Evolutionary conservation across 2,113 vertebrate species (phyloP), one percentile per base, ranked within the genome.

Genomic region (Heliornis fulica): DNA sequence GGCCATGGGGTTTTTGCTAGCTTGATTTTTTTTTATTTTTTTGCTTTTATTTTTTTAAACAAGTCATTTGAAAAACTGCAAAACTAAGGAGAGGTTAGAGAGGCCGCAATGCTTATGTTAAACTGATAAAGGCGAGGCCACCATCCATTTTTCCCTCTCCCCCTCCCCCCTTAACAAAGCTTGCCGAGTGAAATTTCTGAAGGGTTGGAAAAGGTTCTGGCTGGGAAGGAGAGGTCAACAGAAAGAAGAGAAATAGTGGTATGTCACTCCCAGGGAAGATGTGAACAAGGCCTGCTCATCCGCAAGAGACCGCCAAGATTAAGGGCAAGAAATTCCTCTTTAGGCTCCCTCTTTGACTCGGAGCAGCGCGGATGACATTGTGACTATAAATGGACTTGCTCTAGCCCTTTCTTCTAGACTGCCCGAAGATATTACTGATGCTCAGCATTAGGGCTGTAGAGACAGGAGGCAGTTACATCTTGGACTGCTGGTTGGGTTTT

Each of bases 361-460:
- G 91, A 93, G 91, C 56, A 40, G 6, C 46, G 95, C 83, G 1
- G 26, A 51, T 31, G 56, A 54, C 70, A 20, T 31, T 89, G 93
- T 94, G 95, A 90, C 96, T 97, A 96, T 97, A 97, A 97, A 96
- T 95, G 96, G 96, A 94, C 92, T 95, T 94, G 61, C 83, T 95
- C 41, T 56, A 36, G 60, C 77, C 51, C 56, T 81, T 88, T 25
- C 54, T 81, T 87, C 83, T 93, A 72, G 60, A 8, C 43, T 77
- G 86, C 79, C 41, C 88, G 48, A 26, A 38, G 75, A 50, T 70
- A 68, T 91, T 81, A 26, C 86, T 25, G 36, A 51, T 0, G 2
- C 85, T 91, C 66, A 74, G 63, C 0, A 0, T 26, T 63, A 32
- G 1, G 20, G 50, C 29, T 3, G 2, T 28, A 50, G 88, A 41